Base-by-base conservation (phyloP, 2,888 invertebrate genomes). In the Branchellion lobata region DNA sequence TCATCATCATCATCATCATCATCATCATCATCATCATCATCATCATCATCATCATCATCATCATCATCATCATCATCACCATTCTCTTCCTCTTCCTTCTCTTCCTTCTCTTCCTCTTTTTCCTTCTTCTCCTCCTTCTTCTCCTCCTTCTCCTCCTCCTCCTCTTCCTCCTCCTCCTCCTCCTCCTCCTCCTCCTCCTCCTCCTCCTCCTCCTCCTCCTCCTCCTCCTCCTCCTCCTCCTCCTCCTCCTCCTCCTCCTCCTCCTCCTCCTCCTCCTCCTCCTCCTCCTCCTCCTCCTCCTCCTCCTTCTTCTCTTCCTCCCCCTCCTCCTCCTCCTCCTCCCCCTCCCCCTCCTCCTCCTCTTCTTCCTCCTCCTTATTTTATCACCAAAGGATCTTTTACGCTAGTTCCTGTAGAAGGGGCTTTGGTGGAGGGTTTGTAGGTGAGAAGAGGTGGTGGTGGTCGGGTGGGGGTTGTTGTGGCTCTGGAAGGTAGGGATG, bases 61-160 rank as follows among this genome's bases (percentile, higher is more conserved):
- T 21, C 40, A 73, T 36, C 40, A 73, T 73, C 73, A 73, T 0
- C 40, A 73, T 1, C 73, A 73, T 1, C 73, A 73, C 40, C 73
- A 73, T 71, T 34, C 21, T 40, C 34, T 8, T 73, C 34, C 27
- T 73, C 34, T 24, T 73, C 34, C 27, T 73, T 27, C 11, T 36
- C n/a, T 24, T 36, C n/a, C 11, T 40, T 27, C 33, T 73, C 34
- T 5, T 40, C 14, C 11, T 36, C 14, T 2, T 24, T 11, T 2
- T 1, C 34, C 8, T 18, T n/a, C 1, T 73, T 11, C 18, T 73
- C 14, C 11, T 1, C 34, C 14, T 8, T 27, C 33, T 34, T 5
- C 11, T 36, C 34, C 21, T n/a, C 14, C 21, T 21, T 27, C 18
- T 36, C 1, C 27, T 73, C 34, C 27, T 73, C 34, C 27, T 73